Conservation (phyloP, 2,797 vertebrate genomes). For the Falco columbarius region DNA sequence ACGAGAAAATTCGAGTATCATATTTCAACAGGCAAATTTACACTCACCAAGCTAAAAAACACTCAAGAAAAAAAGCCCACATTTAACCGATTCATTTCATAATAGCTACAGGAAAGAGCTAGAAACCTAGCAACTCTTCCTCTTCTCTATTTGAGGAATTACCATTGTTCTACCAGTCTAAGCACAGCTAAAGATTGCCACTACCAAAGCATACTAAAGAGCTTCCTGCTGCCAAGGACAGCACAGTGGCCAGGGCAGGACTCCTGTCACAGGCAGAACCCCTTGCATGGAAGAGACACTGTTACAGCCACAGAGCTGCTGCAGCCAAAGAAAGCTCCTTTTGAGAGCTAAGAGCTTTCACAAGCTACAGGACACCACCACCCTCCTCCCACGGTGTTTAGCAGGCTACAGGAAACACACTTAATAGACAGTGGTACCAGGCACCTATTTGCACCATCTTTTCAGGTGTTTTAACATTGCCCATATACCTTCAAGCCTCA, state of each 20-base stretch:
- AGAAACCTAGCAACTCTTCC: conserved; percentile 7
- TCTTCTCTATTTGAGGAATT: background rate
- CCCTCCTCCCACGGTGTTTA: background rate
- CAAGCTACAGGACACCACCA: background rate
- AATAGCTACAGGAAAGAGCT: conserved; percentile 15
- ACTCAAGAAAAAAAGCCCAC: background rate
- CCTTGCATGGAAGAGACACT: background rate
- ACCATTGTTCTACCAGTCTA: background rate
- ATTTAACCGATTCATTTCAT: background rate
- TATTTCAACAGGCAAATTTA: background rate
- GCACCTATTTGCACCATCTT: background rate
- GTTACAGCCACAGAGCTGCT: background rate
- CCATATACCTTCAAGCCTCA: background rate
- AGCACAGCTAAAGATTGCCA: background rate
- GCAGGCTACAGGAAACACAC: background rate
- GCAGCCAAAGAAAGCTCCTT: background rate
- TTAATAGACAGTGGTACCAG: background rate
- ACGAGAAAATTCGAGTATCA: background rate
- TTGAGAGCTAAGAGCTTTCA: background rate
- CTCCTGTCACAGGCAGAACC: background rate
- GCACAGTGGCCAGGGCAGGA: background rate
- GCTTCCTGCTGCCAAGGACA: conserved; percentile 20
- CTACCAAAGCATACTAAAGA: background rate
- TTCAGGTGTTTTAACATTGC: background rate
- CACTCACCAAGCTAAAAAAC: background rate